These are phyloP conservation scores for Zeuzera pyrina DNA, from an alignment of 2,888 invertebrate genomes.

Conservation along the genomic window DNA sequence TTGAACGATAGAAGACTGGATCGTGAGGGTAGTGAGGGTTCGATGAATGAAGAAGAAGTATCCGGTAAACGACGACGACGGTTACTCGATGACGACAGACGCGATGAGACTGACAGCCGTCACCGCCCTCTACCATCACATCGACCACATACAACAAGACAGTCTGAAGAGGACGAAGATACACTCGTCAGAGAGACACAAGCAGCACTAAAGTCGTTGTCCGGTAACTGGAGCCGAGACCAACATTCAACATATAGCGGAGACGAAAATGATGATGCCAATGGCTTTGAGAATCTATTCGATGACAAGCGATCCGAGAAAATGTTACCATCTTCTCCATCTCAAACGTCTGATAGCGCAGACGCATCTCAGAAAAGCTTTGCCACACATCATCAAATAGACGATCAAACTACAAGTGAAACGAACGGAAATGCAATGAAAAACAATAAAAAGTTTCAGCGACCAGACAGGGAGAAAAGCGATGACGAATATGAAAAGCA, in stretches of 20 bases:
- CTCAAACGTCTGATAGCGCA: conserved; percentile 74
- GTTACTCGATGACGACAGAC: conserved; percentile 58
- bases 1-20: conserved; percentile 46
- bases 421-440: conserved; percentile 32
- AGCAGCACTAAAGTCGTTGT: conserved; percentile 88
- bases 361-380: conserved; percentile 79
- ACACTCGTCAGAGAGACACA: conserved; percentile 90
- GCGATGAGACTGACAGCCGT: conserved; percentile 37
- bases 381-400: conserved; percentile 47
- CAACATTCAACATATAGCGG: conserved; percentile 76
- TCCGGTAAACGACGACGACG: conserved; percentile 58
- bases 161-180: conserved; percentile 80
- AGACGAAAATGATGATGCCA: conserved; percentile 82
- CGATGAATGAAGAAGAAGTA: conserved; percentile 59
- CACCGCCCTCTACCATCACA: conserved; percentile 36
- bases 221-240: conserved; percentile 86
- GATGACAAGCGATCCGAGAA: conserved; percentile 83
- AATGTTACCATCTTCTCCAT: conserved; percentile 78
- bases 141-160: conserved; percentile 51
- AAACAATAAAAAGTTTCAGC: conserved; percentile 23
- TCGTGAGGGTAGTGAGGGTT: conserved; percentile 47
- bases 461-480: conserved; percentile 45
- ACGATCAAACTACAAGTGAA: conserved; percentile 35
- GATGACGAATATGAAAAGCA: conserved; percentile 50
- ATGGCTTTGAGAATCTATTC: conserved; percentile 87